Conservation (phyloP, 2,797 vertebrate genomes). For the Rousettus madagascariensis region DNA sequence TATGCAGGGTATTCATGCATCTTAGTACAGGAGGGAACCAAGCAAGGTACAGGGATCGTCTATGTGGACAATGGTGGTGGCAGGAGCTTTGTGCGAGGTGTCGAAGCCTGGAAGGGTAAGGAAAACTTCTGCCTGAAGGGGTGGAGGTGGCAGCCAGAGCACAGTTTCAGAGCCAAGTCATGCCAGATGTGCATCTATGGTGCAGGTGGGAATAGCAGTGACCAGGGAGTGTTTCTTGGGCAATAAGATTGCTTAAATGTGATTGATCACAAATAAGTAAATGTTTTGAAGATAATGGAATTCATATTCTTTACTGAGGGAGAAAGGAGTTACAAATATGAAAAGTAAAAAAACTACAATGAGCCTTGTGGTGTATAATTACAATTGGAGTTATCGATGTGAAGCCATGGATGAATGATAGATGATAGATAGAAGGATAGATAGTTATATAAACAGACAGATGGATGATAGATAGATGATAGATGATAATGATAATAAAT, state of each 20-base stretch:
- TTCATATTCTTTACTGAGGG: not conserved
- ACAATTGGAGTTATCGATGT: not conserved
- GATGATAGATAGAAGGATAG: too few species aligned
- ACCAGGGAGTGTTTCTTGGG: not conserved
- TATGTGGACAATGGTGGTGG: rapidly evolving
- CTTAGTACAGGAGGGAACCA: not conserved
- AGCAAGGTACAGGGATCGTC: not conserved
- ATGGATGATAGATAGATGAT: too few species aligned
- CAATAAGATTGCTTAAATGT: not conserved
- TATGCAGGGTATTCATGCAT: too few species aligned
- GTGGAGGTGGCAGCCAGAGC: not conserved
- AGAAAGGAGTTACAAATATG: not conserved
- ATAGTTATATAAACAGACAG: not conserved
- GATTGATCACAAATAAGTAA: not conserved
- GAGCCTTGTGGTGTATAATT: not conserved
- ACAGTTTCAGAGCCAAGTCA: not conserved
- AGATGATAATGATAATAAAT: too few species aligned
- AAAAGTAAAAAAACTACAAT: not conserved
- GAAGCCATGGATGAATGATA: not conserved
- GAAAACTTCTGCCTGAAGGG: not conserved
- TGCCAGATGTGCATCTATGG: not conserved
- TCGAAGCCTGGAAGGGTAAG: not conserved
- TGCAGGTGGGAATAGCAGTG: not conserved
- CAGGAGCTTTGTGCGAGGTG: not conserved
- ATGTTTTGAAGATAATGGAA: not conserved